Evolutionary conservation across 1,140 invertebrate species (phyloP), one percentile per base, ranked within the genome.

Genomic region (Drosophila suzukii): DNA sequence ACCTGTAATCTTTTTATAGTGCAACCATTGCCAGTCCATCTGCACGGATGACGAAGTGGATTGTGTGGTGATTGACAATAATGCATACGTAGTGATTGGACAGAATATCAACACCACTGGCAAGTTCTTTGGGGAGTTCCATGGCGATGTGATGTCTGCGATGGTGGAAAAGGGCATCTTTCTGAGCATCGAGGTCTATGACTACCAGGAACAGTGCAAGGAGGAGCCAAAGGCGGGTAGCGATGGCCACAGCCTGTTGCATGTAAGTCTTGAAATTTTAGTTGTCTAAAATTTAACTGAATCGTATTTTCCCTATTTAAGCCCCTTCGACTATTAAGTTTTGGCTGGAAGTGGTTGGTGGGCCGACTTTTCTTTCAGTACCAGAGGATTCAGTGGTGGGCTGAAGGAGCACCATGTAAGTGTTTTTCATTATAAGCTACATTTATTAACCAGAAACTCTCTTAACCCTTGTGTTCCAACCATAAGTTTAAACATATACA

Each of bases 41-140:
- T 96, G 94, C 92, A 93, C 90, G 56, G 93, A 93, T 57, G 93
- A 92, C 46, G 94, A 93, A 80, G 94, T 95, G 56, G 95, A 97
- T 72, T 98, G 97, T 86, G 98, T 96, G 90, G 93, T 98, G 4
- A 94, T 98, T 15, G 97, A 98, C 93, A 96, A 96, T 81, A 97
- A 97, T 90, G 97, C 97, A 0, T 98, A 97, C 89, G 94, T 98
- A n/a, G 93, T 98, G 1, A 93, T 97, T 13, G 95, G 96, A 0
- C 94, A 96, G 70, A 93, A 94, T 15, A 91, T 94, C 27, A 94
- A 95, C 13, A 93, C 96, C 43, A 96, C 96, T 0, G 97, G 97
- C 0, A 93, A 93, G 78, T 98, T 98, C 93, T 98, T 98, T 93
- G 97, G 97, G 0, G 95, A 96, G 61, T 92, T 97, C 20, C 95